phyloP scores from a whole-genome alignment of 1,140 invertebrate genomes.

The Philaenus spumarius region DNA sequence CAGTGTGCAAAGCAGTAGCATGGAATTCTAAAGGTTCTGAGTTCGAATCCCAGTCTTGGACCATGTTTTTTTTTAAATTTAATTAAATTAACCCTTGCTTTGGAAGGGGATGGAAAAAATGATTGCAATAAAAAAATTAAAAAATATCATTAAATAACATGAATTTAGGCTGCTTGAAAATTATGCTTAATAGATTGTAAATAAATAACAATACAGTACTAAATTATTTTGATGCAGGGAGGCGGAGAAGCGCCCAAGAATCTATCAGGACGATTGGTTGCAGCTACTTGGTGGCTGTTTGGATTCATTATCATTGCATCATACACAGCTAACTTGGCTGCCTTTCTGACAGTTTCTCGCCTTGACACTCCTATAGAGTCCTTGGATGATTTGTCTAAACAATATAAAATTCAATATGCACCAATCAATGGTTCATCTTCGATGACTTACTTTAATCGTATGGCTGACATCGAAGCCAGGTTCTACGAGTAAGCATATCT shows the following conservation, averaged over 20 bases:
- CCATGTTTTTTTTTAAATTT: too few species aligned
- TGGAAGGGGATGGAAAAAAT: too few species aligned
- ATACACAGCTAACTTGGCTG: conserved; percentile 94
- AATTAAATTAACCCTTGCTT: too few species aligned
- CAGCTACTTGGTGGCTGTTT: conserved; percentile 97
- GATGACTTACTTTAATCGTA: conserved; percentile 90
- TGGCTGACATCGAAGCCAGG: conserved; percentile 89
- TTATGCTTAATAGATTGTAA: too few species aligned
- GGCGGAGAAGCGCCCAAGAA: conserved; percentile 96
- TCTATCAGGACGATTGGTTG: conserved; percentile 83
- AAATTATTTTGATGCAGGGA: conserved; percentile 51
- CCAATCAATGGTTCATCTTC: conserved; percentile 77
- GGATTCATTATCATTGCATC: conserved; percentile 98
- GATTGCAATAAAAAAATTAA: too few species aligned
- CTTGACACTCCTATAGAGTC: conserved; percentile 89
- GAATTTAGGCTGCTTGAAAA: too few species aligned
- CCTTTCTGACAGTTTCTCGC: conserved; percentile 87
- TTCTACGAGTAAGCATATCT: conserved; percentile 80
- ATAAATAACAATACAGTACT: too few species aligned
- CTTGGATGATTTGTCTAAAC: conserved; percentile 86
- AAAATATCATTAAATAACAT: too few species aligned
- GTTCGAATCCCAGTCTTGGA: too few species aligned
- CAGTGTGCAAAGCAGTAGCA: too few species aligned
- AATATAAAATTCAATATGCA: conserved; percentile 93
- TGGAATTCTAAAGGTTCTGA: too few species aligned